A percentile compares a stretch with the other conserved stretches of the same genome.
Conservation (phyloP, 2,888 invertebrate genomes). For the Pristionchus exspectatus region DNA sequence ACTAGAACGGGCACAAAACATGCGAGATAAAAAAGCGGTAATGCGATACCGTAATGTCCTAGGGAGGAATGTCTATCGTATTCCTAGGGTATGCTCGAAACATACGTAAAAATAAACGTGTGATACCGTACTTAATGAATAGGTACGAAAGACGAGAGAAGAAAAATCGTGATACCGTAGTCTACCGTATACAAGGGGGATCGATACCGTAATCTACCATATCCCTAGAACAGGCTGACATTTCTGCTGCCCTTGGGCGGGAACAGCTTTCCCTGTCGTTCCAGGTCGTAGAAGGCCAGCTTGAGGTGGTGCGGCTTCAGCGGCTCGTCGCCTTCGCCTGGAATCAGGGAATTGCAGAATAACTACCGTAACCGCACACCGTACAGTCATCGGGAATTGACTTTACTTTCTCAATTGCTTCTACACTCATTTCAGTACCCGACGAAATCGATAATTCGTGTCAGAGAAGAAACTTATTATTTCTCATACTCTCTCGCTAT, state of each 20-base stretch:
- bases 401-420: too few relatives aligned
- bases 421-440: too few relatives aligned
- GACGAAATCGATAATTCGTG: too few relatives aligned
- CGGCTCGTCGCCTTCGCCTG: constrained; percentile 56
- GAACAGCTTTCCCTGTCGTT: constrained; percentile 71
- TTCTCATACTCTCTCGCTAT: neutral
- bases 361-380: too few relatives aligned
- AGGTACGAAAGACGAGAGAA: neutral
- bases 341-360: too few relatives aligned
- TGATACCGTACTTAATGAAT: neutral
- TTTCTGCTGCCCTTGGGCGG: constrained; percentile 68
- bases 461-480: too few relatives aligned
- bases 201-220: neutral
- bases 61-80: constrained; percentile 59
- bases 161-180: too few relatives aligned
- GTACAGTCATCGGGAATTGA: too few relatives aligned
- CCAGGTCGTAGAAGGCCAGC: constrained; percentile 69
- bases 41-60: neutral
- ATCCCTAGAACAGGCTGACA: constrained; percentile 59
- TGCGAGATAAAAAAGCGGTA: neutral
- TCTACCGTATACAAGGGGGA: neutral
- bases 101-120: neutral
- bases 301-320: constrained; percentile 68
- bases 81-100: constrained; percentile 57
- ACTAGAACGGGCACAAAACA: too few relatives aligned